Evolutionary conservation across 1,140 invertebrate genomes (phyloP).

Genomic region (Papilio xuthus): DNA sequence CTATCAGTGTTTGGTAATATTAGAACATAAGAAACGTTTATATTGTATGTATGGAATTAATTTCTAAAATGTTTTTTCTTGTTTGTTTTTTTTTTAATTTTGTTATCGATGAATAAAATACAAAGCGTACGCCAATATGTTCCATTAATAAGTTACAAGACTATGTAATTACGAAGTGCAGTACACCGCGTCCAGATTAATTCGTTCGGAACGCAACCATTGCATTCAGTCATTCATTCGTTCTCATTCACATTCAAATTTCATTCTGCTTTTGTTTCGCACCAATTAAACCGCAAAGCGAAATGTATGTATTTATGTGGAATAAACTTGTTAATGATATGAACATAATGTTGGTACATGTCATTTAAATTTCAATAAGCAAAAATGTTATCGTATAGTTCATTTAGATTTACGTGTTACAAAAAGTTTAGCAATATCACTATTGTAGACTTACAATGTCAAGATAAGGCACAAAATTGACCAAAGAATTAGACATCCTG

Average conservation of each 20-base stretch:
- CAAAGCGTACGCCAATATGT: slow-evolving; percentile 36
- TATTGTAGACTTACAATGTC: not conserved
- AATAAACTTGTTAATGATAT: not conserved
- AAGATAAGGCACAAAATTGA: not conserved
- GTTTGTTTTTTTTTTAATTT: not conserved
- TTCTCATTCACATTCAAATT: slow-evolving; percentile 36
- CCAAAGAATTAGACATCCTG: not conserved
- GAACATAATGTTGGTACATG: not conserved
- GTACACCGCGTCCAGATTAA: slow-evolving; percentile 32
- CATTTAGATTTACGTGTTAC: not conserved
- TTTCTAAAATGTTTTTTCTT: no score
- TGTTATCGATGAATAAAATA: not conserved
- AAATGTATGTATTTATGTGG: slow-evolving; percentile 3
- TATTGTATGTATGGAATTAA: no score
- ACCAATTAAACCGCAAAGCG: slow-evolving; percentile 15
- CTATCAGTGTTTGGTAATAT: no score
- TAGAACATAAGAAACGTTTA: no score
- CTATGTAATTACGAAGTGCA: slow-evolving; percentile 41
- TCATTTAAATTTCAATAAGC: not conserved
- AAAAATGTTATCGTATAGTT: not conserved
- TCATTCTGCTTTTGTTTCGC: slow-evolving; percentile 38
- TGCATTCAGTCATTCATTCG: slow-evolving; percentile 30
- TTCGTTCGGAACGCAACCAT: slow-evolving; percentile 36
- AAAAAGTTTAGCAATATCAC: not conserved
- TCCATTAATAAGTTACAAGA: slow-evolving; percentile 34